These are phyloP conservation scores for Bombyx mandarina DNA, from an alignment of 1,140 invertebrate genomes.

Conservation along the genomic window DNA sequence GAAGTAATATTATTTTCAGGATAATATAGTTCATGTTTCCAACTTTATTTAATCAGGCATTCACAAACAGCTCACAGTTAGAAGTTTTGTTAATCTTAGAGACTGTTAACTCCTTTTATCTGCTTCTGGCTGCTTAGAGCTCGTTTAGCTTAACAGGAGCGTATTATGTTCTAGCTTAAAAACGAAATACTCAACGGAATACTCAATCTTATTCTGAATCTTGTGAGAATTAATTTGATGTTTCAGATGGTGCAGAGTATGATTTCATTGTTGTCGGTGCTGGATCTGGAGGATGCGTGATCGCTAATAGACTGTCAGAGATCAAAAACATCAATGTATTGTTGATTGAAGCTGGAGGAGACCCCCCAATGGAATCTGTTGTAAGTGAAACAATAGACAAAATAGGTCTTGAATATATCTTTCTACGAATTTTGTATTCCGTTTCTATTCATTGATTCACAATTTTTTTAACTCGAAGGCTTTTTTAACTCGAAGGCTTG, in stretches of 20 bases:
- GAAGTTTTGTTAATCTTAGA: not conserved
- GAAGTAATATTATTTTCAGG: too few species aligned
- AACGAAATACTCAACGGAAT: not conserved
- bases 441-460: not conserved
- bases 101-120: not conserved
- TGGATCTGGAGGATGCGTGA: constrained; percentile 12
- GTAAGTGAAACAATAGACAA: not conserved
- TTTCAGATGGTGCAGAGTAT: not conserved
- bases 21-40: too few species aligned
- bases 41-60: too few species aligned
- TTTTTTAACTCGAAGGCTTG: too few species aligned
- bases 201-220: not conserved
- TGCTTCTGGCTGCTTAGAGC: not conserved
- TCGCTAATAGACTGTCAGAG: constrained; percentile 14
- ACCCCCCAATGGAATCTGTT: constrained; percentile 8
- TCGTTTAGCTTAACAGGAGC: too few species aligned
- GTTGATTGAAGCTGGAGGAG: constrained; percentile 12
- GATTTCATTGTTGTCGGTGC: constrained; percentile 8
- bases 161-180: not conserved
- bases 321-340: constrained; percentile 4
- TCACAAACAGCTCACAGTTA: too few species aligned
- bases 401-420: not conserved
- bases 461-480: too few species aligned
- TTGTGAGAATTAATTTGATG: not conserved
- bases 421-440: not conserved